Evolutionary conservation across 2,888 invertebrate species (phyloP).

Genomic region (Exocentrus adspersus): DNA sequence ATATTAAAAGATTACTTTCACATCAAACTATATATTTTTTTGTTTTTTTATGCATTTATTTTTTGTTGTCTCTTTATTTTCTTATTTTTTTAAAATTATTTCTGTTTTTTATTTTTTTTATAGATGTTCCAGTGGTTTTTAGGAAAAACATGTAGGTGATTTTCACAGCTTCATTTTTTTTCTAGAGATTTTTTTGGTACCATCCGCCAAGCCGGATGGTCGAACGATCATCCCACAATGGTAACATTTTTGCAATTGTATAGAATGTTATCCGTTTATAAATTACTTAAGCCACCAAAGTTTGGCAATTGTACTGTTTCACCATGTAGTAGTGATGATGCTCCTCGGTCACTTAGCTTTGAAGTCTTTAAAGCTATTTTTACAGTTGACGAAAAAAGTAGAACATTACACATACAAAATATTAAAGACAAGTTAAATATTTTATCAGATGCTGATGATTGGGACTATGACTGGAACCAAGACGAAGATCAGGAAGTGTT

Average conservation of each 20-base stretch:
- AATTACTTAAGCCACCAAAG: not conserved
- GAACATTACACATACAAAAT: not conserved
- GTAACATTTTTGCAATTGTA: not conserved
- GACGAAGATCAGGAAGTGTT: not conserved
- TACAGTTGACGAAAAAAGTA: not conserved
- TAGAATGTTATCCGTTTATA: not conserved
- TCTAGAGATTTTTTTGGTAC: not conserved
- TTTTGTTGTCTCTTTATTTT: not conserved
- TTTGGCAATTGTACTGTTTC: constrained; percentile 3
- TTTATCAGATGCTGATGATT: not conserved
- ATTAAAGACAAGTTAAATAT: not conserved
- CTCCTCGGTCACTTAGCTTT: not conserved
- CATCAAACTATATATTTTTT: no score
- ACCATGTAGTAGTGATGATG: not conserved
- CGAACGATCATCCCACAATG: not conserved
- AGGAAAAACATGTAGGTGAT: no score
- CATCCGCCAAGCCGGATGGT: not conserved
- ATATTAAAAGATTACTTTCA: no score
- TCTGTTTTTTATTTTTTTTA: not conserved
- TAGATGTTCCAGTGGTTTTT: not conserved
- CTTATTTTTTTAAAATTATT: not conserved
- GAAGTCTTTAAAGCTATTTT: not conserved
- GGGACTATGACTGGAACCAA: not conserved
- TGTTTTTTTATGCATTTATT: not conserved
- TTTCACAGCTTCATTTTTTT: not conserved